Percentiles rank a stretch among this genome's conserved stretches.
Evolutionary conservation across 2,113 vertebrate species (phyloP).

Genomic region (Gadus macrocephalus): DNA sequence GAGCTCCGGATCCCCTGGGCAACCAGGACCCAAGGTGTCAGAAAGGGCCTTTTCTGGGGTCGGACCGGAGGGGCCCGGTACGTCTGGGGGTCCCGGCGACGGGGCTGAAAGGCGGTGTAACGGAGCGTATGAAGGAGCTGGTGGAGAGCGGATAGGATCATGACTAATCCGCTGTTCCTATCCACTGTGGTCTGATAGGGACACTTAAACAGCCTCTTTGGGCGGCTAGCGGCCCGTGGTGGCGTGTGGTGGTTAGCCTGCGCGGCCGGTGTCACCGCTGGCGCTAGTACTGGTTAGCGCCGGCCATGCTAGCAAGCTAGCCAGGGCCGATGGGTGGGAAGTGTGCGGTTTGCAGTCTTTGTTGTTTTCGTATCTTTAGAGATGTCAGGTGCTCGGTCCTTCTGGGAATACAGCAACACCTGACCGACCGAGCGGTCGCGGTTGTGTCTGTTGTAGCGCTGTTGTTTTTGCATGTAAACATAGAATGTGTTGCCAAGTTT

Average conservation of each 20-base stretch:
- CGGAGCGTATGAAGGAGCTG: conserved; percentile 69
- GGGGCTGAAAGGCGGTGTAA: conserved; percentile 67
- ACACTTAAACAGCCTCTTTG: conserved; percentile 83
- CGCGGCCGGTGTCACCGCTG: neutral
- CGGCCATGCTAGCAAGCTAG: too few species aligned
- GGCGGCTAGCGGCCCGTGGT: conserved; percentile 56
- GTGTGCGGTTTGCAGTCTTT: too few species aligned
- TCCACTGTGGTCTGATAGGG: conserved; percentile 78
- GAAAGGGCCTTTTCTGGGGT: conserved; percentile 65
- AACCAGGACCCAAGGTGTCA: conserved; percentile 68
- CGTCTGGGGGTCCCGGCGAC: conserved; percentile 68
- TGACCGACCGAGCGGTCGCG: too few species aligned
- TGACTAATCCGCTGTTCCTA: conserved; percentile 89
- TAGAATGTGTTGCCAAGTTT: too few species aligned
- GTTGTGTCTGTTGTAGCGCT: too few species aligned
- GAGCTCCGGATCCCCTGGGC: conserved; percentile 67
- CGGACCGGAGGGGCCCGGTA: conserved; percentile 57
- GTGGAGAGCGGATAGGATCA: conserved; percentile 75
- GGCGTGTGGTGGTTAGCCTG: conserved; percentile 52
- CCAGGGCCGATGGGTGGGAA: too few species aligned
- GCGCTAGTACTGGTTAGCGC: too few species aligned
- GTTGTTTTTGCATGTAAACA: too few species aligned
- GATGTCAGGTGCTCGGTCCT: too few species aligned
- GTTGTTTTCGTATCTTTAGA: too few species aligned
- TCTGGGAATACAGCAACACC: too few species aligned